Base-by-base conservation (phyloP, 2,797 vertebrate species). In the Muraenolepis orangiensis region DNA sequence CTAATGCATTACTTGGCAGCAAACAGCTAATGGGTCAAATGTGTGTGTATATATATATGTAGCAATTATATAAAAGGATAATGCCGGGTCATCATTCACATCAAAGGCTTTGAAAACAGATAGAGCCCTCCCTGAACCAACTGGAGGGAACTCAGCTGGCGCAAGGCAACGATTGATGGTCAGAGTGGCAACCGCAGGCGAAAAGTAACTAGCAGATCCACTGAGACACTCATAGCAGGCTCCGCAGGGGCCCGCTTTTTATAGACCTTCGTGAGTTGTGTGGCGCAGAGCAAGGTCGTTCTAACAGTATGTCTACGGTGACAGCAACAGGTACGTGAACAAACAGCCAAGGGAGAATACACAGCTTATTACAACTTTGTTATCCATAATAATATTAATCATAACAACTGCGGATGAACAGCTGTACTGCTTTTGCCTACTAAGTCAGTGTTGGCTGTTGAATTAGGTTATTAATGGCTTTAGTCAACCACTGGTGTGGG, bases 161-260 rank as follows among this genome's bases (percentile, higher is more conserved):
- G 12, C 64, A 66, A 18, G 26, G 23, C 26, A 40, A 13, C 6
- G 38, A 71, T 70, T 12, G 10, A 74, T 57, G 18, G 32, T 26
- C 29, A 71, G 80, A 90, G 72, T 66, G 76, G 13, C 80, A 84
- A 76, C 40, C 34, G 32, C 29, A 70, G 46, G 73, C 28, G 69
- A 71, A 72, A 85, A 81, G 79, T 74, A 80, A 78, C 73, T 72
- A 8, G 26, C 28, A 72, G 72, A 86, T 83, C 81, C 42, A 79
- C 75, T 81, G 32, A 78, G 70, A 79, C 80, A 81, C 76, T 82
- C 66, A 76, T 72, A 76, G 31, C 67, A 69, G 38, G 57, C 30
- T 0, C n/a, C n/a, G n/a, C n/a, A n/a, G 6, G 66, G 28, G 26
- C 3, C 14, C 28, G 36, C 36, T 26, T 70, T 70, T 70, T 8